These are phyloP conservation scores for Dufourea novaeangliae DNA, from an alignment of 1,140 invertebrate genomes.

Conservation along the genomic window DNA sequence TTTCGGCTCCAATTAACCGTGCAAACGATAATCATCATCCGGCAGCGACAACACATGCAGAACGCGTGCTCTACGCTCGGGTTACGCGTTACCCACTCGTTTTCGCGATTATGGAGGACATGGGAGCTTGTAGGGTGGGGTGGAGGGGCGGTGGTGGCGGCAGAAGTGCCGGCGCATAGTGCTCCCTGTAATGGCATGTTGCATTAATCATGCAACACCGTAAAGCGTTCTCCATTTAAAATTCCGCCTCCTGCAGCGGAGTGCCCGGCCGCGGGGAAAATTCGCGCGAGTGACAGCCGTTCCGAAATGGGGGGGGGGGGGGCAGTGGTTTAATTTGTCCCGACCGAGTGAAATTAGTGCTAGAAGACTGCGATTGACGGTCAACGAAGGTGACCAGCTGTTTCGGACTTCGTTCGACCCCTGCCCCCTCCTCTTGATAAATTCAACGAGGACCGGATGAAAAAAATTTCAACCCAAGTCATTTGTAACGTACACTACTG, in stretches of 20 bases:
- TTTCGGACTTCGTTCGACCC: neutral
- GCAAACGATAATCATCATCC: slow-evolving; percentile 35
- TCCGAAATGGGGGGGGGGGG: neutral
- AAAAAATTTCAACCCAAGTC: too few species aligned
- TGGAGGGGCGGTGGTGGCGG: neutral
- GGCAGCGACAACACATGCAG: neutral
- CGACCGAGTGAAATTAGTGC: neutral
- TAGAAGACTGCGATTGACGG: neutral
- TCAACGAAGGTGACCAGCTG: neutral
- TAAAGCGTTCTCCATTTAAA: slow-evolving; percentile 40
- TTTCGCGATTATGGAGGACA: slow-evolving; percentile 1
- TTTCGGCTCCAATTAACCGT: slow-evolving; percentile 19
- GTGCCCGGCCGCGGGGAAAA: slow-evolving; percentile 1
- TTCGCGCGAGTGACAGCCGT: slow-evolving; percentile 8
- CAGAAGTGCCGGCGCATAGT: slow-evolving; percentile 1
- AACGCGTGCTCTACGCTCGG: neutral
- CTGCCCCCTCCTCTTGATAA: neutral
- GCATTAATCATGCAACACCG: slow-evolving; percentile 44
- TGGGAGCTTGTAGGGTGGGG: too few species aligned
- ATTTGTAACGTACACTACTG: too few species aligned
- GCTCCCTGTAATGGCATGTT: slow-evolving; percentile 32
- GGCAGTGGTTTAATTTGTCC: neutral
- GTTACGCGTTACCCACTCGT: neutral
- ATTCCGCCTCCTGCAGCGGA: slow-evolving; percentile 11
- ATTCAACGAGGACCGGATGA: too few species aligned